A percentile compares a stretch with the other conserved stretches of the same genome.
Evolutionary conservation across 2,797 vertebrate species (phyloP).

Genomic region (Chiroxiphia lanceolata): DNA sequence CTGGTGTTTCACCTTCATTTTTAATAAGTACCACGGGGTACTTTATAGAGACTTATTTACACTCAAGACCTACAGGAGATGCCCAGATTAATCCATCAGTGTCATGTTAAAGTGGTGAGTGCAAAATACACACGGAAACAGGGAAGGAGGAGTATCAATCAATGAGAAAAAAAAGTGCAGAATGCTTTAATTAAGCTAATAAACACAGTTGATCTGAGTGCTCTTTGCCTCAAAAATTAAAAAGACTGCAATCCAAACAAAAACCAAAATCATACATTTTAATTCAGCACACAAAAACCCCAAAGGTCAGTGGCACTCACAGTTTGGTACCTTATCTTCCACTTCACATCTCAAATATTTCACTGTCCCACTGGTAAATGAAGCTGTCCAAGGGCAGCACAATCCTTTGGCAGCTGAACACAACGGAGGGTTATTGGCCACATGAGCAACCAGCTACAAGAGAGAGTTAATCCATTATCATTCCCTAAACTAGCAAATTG

Average conservation of each 20-base stretch:
- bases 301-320: neutral
- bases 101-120: neutral
- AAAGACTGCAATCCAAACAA: neutral
- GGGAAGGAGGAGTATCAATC: neutral
- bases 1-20: neutral
- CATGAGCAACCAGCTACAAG: neutral
- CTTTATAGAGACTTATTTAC: neutral
- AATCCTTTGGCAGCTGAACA: neutral
- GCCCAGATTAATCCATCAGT: neutral
- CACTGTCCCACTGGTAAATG: neutral
- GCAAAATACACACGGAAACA: neutral
- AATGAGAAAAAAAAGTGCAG: slow-evolving; percentile 31
- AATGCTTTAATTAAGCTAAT: slow-evolving; percentile 32
- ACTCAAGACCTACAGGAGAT: neutral
- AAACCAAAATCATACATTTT: neutral
- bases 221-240: neutral
- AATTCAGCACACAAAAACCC: neutral
- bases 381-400: neutral
- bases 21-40: neutral
- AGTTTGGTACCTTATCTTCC: neutral
- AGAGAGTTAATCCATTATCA: neutral
- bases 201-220: neutral
- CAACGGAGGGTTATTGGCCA: neutral
- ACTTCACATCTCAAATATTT: neutral
- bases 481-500: neutral